Conservation (phyloP, 2,888 invertebrate species). For the Diploptera punctata region DNA sequence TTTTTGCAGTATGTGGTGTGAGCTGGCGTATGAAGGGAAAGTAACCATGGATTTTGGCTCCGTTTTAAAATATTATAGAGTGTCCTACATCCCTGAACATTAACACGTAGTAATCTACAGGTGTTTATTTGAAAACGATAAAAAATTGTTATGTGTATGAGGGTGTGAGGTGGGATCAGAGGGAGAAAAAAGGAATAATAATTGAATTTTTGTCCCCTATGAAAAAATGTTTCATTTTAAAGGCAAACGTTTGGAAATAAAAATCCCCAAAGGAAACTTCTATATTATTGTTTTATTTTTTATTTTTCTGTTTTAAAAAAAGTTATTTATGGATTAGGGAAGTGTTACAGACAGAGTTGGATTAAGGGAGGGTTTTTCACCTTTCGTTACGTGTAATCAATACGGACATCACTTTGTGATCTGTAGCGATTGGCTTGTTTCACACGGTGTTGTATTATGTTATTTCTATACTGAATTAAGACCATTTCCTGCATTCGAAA, state of each 20-base stretch:
- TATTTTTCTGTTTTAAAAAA: not conserved
- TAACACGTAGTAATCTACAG: slow-evolving; percentile 29
- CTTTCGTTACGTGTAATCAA: slow-evolving; percentile 1
- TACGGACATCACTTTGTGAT: slow-evolving; percentile 11
- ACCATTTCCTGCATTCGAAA: not conserved
- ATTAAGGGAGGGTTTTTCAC: slow-evolving; percentile 8
- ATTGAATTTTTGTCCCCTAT: not conserved
- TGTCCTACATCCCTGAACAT: not conserved
- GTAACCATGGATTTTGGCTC: slow-evolving; percentile 4
- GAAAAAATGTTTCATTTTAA: slow-evolving; percentile 9
- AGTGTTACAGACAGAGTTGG: not conserved
- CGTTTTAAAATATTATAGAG: slow-evolving; percentile 20
- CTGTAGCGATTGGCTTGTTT: not conserved
- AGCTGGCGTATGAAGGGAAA: not conserved
- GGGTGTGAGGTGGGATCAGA: not conserved
- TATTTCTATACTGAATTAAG: not conserved
- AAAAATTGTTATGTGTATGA: slow-evolving; percentile 9
- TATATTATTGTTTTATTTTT: not conserved
- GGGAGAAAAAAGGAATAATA: slow-evolving; percentile 16
- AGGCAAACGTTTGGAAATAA: not conserved
- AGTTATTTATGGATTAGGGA: slow-evolving; percentile 8
- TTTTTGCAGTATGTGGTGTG: not conserved
- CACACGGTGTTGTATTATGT: not conserved
- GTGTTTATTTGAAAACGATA: slow-evolving; percentile 37
- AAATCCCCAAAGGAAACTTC: not conserved